A percentile compares a stretch with the other conserved stretches of the same genome.
phyloP scores from a whole-genome alignment of 1,140 invertebrate genomes.

The Camponotus floridanus region DNA sequence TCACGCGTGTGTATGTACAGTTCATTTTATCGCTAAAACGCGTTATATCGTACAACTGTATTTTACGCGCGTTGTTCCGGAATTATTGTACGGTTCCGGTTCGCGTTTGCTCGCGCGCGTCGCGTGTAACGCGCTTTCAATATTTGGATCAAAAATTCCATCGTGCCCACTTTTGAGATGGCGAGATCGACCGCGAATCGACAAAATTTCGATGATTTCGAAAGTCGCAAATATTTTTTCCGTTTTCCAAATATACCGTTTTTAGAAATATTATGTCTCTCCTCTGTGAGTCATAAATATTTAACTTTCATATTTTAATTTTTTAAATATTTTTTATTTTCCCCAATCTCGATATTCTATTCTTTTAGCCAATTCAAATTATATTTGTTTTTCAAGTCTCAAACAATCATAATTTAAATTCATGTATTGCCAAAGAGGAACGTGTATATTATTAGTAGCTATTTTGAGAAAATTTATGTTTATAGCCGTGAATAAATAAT shows the following conservation, averaged over 20 bases:
- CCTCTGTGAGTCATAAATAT: not conserved
- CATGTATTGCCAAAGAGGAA: not conserved
- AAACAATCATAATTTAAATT: conserved; percentile 34
- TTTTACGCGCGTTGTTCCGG: not conserved
- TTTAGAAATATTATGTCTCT: not conserved
- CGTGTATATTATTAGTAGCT: not conserved
- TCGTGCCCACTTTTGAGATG: conserved; percentile 27
- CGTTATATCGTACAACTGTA: not conserved
- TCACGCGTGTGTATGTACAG: not conserved
- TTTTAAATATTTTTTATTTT: not conserved
- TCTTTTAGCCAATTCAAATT: not conserved
- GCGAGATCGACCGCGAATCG: conserved; percentile 42
- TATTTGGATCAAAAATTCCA: conserved; percentile 59
- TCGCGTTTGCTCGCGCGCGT: conserved; percentile 2
- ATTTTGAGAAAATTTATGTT: not conserved
- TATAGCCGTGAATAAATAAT: not conserved
- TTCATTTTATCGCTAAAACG: conserved; percentile 39
- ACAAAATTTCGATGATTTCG: not conserved
- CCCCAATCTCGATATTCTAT: not conserved
- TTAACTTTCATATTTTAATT: not conserved
- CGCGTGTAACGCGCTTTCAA: conserved; percentile 30
- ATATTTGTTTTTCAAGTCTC: conserved; percentile 18
- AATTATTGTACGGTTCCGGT: not conserved
- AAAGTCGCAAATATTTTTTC: not conserved
- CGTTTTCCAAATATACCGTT: not conserved